These are phyloP conservation scores for Babylonia areolata DNA, from an alignment of 1,140 invertebrate species.

Conservation along the genomic window DNA sequence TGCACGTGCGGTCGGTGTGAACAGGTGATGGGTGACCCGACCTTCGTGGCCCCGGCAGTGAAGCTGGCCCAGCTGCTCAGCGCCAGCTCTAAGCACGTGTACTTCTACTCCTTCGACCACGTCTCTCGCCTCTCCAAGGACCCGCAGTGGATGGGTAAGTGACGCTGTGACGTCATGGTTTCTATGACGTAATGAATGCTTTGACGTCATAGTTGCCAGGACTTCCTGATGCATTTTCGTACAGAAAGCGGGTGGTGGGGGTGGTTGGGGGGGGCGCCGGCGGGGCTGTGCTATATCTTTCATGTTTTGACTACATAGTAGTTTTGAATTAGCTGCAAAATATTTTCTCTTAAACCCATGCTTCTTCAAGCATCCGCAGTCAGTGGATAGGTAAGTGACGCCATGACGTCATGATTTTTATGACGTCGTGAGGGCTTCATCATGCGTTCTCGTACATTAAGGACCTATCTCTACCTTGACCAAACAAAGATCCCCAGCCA, in stretches of 20 bases:
- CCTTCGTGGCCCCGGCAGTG: slow-evolving; percentile 58
- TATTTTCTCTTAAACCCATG: too few relatives aligned
- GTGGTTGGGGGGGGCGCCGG: too few relatives aligned
- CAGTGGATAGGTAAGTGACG: slow-evolving; percentile 50
- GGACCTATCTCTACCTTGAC: too few relatives aligned
- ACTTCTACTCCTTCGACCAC: slow-evolving; percentile 56
- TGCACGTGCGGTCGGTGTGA: background rate
- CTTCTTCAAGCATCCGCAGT: slow-evolving; percentile 30
- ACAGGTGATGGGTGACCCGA: slow-evolving; percentile 54
- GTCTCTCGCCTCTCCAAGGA: slow-evolving; percentile 39
- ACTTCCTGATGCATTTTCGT: too few relatives aligned
- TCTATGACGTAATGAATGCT: too few relatives aligned
- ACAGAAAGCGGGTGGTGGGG: too few relatives aligned
- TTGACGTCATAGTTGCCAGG: too few relatives aligned
- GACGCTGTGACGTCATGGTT: background rate
- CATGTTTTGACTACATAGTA: too few relatives aligned
- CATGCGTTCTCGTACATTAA: too few relatives aligned
- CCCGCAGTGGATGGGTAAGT: slow-evolving; percentile 52
- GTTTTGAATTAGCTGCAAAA: too few relatives aligned
- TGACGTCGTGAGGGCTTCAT: too few relatives aligned
- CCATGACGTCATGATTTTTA: background rate
- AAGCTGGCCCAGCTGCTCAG: slow-evolving; percentile 42
- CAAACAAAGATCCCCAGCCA: background rate
- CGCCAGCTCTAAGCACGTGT: slow-evolving; percentile 33
- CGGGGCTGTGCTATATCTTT: too few relatives aligned